These are phyloP conservation scores for Drosophila mauritiana DNA, from an alignment of 1,140 invertebrate species.

Conservation along the genomic window DNA sequence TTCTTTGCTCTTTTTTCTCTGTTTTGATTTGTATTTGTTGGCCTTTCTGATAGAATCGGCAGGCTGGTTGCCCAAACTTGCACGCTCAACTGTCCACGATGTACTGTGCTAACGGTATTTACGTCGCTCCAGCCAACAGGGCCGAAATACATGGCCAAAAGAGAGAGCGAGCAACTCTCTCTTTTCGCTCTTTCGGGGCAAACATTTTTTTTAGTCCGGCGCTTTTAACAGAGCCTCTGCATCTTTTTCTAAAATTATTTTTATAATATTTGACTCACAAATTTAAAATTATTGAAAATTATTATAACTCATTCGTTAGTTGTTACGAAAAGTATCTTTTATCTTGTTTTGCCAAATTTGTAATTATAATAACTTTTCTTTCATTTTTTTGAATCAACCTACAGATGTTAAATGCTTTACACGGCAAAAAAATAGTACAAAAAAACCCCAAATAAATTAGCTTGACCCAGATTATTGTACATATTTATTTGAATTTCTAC, in stretches of 20 bases:
- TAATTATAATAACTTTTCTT: too few species aligned
- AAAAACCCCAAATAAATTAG: too few species aligned
- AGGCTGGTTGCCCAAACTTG: slow-evolving; percentile 52
- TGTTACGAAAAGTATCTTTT: too few species aligned
- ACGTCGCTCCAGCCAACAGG: slow-evolving; percentile 42
- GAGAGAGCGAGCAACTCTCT: slow-evolving; percentile 16
- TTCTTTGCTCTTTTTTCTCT: slow-evolving; percentile 23
- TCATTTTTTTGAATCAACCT: too few species aligned
- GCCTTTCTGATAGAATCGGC: slow-evolving; percentile 20
- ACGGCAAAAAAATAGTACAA: too few species aligned
- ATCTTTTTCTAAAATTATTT: not conserved
- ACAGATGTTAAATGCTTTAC: too few species aligned
- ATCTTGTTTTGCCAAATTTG: too few species aligned
- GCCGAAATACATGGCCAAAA: slow-evolving; percentile 23
- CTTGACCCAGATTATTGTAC: too few species aligned
- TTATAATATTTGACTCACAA: not conserved
- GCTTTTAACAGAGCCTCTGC: slow-evolving; percentile 4
- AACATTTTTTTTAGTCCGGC: slow-evolving; percentile 9
- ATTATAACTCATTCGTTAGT: too few species aligned
- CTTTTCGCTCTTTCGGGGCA: not conserved
- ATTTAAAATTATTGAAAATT: too few species aligned
- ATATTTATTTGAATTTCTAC: too few species aligned
- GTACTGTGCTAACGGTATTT: slow-evolving; percentile 79
- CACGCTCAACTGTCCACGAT: slow-evolving; percentile 77
- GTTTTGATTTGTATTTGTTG: slow-evolving; percentile 42